Evolutionary conservation across 2,113 vertebrate genomes (phyloP), one percentile per base, ranked within the genome.

Genomic region (Passer domesticus): DNA sequence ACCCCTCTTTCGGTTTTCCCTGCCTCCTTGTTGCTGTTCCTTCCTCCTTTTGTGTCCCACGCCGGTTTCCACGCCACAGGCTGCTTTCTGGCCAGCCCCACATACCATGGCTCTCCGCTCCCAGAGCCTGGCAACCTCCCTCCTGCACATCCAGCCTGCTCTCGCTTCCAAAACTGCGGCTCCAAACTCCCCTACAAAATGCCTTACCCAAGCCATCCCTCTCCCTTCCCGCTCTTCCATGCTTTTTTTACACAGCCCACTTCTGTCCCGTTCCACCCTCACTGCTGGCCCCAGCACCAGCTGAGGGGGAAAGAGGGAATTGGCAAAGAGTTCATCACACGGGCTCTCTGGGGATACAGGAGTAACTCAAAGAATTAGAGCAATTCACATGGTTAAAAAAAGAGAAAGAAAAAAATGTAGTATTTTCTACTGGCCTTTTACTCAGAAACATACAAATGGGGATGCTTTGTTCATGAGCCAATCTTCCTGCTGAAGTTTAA

Each of bases 81-180:
- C 86, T 80, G 91, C 92, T 43, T 81, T 59, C 64, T 83, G 3
- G 84, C 94, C 94, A 96, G 89, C 30, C 74, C 74, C 87, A 66
- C 92, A 91, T 95, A 92, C 95, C 94, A 79, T 0, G 1, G 91
- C 76, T 60, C 83, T 67, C 50, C 0, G 1, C 60, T 88, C 10
- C 3, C 66, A 60, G 56, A 94, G 89, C 95, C 94, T 93, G 91
- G 94, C 95, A 97, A 94, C 94, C 86, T 89, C 7, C 5, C 79
- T 73, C 14, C 59, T 50, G 85, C 53, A 80, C 83, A 50, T n/a
- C 80, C 92, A 69, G 78, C 67, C 64, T 28, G 49, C 50, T 79
- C 72, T 83, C 59, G 82, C 58, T 80, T 31, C 72, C 5, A 3
- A 44, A 84, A 14, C 77, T 67, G 60, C 0, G 0, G 31, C 60